Percentiles rank a stretch among this genome's conserved stretches.
Conservation (phyloP, 2,888 invertebrate species). For the Caenorhabditis zanzibari region DNA sequence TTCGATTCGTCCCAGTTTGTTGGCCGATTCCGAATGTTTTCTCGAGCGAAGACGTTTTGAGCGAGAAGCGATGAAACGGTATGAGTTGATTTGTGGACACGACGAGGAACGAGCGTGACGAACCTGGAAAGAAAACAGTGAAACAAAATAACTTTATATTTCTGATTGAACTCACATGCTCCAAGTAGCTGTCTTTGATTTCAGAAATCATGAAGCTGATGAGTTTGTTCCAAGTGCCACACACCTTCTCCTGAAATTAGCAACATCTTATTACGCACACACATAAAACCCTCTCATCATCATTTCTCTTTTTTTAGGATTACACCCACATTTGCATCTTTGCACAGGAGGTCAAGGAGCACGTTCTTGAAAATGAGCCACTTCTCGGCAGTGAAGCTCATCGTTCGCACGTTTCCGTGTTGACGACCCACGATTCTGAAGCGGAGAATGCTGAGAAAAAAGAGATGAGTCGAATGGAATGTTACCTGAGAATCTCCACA, state of each 20-base stretch:
- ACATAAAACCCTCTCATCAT: neutral
- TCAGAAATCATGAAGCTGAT: constrained; percentile 81
- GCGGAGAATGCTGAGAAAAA: neutral
- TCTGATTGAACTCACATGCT: constrained; percentile 79
- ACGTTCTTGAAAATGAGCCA: constrained; percentile 82
- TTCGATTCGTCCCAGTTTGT: constrained; percentile 61
- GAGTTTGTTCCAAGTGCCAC: constrained; percentile 77
- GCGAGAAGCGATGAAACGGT: constrained; percentile 63
- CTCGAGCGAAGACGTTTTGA: constrained; percentile 59
- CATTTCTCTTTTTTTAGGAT: constrained; percentile 26
- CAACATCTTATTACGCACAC: constrained; percentile 26
- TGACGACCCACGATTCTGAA: constrained; percentile 80
- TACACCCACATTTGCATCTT: constrained; percentile 65
- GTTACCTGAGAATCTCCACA: constrained; percentile 70
- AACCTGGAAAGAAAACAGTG: constrained; percentile 67
- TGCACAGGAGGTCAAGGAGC: constrained; percentile 75
- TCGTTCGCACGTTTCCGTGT: constrained; percentile 79
- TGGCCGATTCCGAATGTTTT: constrained; percentile 64
- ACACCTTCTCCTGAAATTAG: constrained; percentile 73
- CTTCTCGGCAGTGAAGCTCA: constrained; percentile 81
- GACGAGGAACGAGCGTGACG: constrained; percentile 80
- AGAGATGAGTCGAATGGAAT: neutral
- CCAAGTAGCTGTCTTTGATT: constrained; percentile 81
- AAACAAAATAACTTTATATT: no score
- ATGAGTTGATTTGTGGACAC: constrained; percentile 75